These are phyloP conservation scores for Thereva nobilitata DNA, from an alignment of 2,888 invertebrate species.

Conservation along the genomic window DNA sequence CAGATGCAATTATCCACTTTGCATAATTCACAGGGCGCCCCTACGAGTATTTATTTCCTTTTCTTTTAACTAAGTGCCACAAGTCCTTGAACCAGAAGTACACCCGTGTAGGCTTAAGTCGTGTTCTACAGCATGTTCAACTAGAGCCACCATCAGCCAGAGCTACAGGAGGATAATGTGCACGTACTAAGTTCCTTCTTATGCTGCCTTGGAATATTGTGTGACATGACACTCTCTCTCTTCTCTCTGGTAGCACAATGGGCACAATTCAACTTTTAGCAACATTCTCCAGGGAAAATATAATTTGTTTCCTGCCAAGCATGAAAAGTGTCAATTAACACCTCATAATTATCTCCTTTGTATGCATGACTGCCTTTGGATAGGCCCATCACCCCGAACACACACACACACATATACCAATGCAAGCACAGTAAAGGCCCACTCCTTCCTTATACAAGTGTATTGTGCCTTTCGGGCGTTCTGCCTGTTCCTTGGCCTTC, in stretches of 20 bases:
- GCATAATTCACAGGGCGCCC: constrained; percentile 27
- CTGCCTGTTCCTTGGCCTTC: constrained; percentile 11
- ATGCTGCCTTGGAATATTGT: constrained; percentile 18
- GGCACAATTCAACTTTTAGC: constrained; percentile 39
- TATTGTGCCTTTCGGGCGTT: neutral
- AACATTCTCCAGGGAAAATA: constrained; percentile 37
- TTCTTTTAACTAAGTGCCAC: constrained; percentile 11
- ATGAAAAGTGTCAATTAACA: constrained; percentile 43
- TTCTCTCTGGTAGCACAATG: constrained; percentile 11
- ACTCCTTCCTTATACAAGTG: neutral
- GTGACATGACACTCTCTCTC: constrained; percentile 5
- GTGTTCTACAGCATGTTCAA: neutral
- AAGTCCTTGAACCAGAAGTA: neutral
- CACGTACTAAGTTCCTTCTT: constrained; percentile 17
- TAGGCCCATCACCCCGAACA: constrained; percentile 4
- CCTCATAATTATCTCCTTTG: constrained; percentile 42
- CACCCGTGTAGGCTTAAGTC: too few relatives aligned
- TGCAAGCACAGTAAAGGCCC: neutral
- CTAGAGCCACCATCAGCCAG: neutral
- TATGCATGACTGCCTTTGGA: constrained; percentile 35
- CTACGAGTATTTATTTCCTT: constrained; percentile 14
- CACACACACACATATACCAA: neutral
- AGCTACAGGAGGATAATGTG: constrained; percentile 8
- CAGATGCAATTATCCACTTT: constrained; percentile 34
- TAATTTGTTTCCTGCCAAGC: constrained; percentile 42